These are phyloP conservation scores for Drosophila imparisetae DNA, from an alignment of 2,888 invertebrate species.

Conservation along the genomic window DNA sequence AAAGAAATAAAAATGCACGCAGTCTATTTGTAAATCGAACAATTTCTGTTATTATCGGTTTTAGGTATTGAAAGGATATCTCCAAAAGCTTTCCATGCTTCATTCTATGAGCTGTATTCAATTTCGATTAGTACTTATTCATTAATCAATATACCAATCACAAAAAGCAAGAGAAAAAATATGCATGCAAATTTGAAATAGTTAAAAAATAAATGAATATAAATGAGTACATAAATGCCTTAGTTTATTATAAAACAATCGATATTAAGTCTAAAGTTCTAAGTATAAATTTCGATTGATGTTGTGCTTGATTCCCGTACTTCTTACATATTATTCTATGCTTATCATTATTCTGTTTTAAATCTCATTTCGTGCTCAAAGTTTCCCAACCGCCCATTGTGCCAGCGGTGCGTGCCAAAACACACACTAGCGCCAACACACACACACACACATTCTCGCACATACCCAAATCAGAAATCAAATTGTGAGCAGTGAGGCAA, in stretches of 20 bases:
- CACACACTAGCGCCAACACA: conserved; percentile 20
- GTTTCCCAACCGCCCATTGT: conserved; percentile 44
- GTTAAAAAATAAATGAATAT: too few species aligned
- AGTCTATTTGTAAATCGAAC: background rate
- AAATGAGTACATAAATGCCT: too few species aligned
- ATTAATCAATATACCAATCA: background rate
- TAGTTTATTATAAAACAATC: background rate
- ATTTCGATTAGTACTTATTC: background rate
- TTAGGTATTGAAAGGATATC: background rate
- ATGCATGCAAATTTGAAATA: too few species aligned
- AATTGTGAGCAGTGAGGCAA: conserved; percentile 68
- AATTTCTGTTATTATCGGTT: background rate
- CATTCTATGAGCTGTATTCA: background rate
- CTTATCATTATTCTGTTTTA: background rate
- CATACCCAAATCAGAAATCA: conserved; percentile 70
- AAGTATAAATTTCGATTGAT: background rate
- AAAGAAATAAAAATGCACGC: background rate
- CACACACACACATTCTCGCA: conserved; percentile 30
- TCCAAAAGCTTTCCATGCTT: background rate
- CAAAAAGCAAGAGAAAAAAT: too few species aligned
- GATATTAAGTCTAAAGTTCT: background rate
- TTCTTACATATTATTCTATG: background rate
- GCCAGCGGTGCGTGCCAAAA: conserved; percentile 37
- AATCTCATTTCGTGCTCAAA: conserved; percentile 29
- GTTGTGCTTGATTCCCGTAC: background rate